Evolutionary conservation across 2,113 vertebrate species (phyloP).

Genomic region (Pavo muticus): DNA sequence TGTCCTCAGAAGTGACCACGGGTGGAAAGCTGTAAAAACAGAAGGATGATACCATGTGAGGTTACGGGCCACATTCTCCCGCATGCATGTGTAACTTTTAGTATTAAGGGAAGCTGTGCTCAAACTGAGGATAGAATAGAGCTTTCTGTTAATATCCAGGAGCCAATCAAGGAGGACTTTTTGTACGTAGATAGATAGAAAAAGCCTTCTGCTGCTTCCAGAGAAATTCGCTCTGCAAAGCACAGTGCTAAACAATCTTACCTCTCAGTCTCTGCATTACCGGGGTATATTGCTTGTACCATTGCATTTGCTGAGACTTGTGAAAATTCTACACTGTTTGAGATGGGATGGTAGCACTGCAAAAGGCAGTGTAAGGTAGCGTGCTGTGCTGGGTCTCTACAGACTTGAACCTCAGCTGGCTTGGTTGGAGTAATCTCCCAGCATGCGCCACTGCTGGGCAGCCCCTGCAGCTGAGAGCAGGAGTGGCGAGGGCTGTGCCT

Average conservation of each 20-base stretch:
- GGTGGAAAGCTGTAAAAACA: not conserved
- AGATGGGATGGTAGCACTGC: not conserved
- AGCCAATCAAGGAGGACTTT: conserved; percentile 36
- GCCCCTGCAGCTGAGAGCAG: not conserved
- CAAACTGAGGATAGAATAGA: not conserved
- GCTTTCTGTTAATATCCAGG: conserved; percentile 49
- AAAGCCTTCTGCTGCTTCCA: conserved; percentile 35
- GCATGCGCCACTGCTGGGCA: rapidly evolving
- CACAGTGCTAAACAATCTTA: conserved; percentile 32
- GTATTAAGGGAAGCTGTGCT: not conserved
- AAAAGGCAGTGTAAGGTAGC: not conserved
- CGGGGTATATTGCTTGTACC: not conserved
- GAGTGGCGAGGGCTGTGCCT: not conserved
- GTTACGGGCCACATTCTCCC: not conserved
- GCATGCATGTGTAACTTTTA: not conserved
- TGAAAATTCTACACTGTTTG: not conserved
- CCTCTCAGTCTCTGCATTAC: conserved; percentile 1
- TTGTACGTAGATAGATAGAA: not conserved
- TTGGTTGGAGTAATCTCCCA: not conserved
- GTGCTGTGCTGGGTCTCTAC: not conserved
- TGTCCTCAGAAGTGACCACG: not conserved
- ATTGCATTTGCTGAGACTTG: not conserved
- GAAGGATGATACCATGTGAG: not conserved
- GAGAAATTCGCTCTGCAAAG: conserved; percentile 24
- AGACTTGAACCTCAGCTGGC: not conserved